Percentiles rank a stretch among this genome's conserved stretches.
Evolutionary conservation across 1,140 invertebrate genomes (phyloP).

Genomic region (Dendrolimus kikuchii): DNA sequence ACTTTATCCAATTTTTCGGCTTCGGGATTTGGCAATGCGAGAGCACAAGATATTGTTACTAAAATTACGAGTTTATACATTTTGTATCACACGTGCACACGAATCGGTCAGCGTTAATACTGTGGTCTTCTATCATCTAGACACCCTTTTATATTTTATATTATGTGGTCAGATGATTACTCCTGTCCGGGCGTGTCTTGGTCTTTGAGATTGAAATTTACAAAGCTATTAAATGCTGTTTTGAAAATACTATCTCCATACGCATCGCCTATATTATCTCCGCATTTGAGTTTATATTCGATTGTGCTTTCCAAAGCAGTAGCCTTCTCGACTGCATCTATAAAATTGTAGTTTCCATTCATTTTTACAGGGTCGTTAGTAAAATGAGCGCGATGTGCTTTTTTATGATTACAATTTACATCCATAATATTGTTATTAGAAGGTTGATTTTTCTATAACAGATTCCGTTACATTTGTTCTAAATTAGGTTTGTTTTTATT

Average conservation of each 20-base stretch:
- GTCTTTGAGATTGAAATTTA: conserved; percentile 14
- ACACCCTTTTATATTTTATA: conserved; percentile 32
- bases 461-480: conserved; percentile 1
- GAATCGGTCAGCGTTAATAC: conserved; percentile 13
- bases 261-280: conserved; percentile 1
- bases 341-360: conserved; percentile 11
- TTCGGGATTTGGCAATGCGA: conserved; percentile 23
- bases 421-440: neutral
- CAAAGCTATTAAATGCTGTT: conserved; percentile 10
- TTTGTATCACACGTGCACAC: conserved; percentile 18
- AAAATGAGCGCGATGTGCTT: conserved; percentile 11
- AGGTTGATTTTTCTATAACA: conserved; percentile 9
- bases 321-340: neutral
- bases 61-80: conserved; percentile 19
- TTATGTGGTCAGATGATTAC: conserved; percentile 31
- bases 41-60: conserved; percentile 13
- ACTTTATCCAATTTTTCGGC: conserved; percentile 6
- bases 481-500: conserved; percentile 9
- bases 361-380: conserved; percentile 24
- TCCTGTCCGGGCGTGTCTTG: conserved; percentile 18
- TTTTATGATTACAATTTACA: neutral
- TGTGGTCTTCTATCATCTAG: conserved; percentile 21
- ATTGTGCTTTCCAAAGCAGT: neutral
- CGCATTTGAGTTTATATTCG: conserved; percentile 4
- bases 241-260: neutral